Evolutionary conservation across 2,797 vertebrate species (phyloP), one percentile per base, ranked within the genome.

Genomic region (Nannoperca australis): DNA sequence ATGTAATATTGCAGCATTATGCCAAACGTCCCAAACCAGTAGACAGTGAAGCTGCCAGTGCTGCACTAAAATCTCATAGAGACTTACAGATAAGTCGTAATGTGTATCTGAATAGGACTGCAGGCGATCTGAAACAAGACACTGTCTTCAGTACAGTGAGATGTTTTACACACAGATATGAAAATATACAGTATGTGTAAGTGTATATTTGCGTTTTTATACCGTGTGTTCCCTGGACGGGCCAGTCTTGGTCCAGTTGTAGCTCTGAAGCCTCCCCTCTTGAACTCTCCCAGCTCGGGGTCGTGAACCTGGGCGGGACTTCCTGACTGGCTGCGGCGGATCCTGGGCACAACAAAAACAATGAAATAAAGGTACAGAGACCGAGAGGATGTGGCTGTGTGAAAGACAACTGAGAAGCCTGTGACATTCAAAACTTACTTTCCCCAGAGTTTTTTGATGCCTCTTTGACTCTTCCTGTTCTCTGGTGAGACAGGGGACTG

Each of bases 391-490:
- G 55, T 55, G 45, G 15, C 45, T 22, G 22, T n/a, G 36, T 38
- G 9, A 11, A 38, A 38, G 9, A 38, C 2, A 38, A 38, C 36
- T 10, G 9, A 38, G 10, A 11, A 38, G 2, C 2, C 36, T 3
- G 3, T 38, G 36, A 38, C 10, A 38, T 38, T 66, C 18, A 36
- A 24, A n/a, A 93, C 97, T 94, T 95, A 99, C 98, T 95, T 99
- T 88, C 98, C 98, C 98, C 97, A 99, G 76, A 99, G 96, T 79
- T 97, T 99, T 91, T 94, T 97, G 81, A 99, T 97, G 82, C 98
- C 97, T 93, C 96, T 96, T 82, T 97, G 96, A 70, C 88, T 96
- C 88, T 96, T 98, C 90, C 94, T 97, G 91, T 94, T 95, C 79
- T 99, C 98, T 13, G 96, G 95, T 50, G 96, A 97, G 87, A 97